These are phyloP conservation scores for Pangasius djambal DNA, from an alignment of 2,797 vertebrate species.

Conservation along the genomic window DNA sequence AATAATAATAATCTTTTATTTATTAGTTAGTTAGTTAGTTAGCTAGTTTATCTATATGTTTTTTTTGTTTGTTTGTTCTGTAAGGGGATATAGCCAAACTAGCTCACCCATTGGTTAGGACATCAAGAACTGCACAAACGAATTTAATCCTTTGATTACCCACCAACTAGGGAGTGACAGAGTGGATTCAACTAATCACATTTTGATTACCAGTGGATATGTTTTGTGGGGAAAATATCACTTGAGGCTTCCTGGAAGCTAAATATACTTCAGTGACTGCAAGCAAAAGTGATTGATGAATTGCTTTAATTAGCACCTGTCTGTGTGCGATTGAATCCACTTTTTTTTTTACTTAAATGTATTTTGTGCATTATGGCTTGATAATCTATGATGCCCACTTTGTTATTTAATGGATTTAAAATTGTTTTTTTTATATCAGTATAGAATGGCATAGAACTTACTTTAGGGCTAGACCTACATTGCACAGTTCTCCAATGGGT, in stretches of 20 bases:
- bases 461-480: neutral
- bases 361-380: neutral
- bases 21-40: too few relatives aligned
- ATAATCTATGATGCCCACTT: neutral
- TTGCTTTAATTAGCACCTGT: neutral
- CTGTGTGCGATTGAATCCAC: neutral
- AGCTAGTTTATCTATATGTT: neutral
- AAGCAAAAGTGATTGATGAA: neutral
- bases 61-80: neutral
- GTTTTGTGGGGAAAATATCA: neutral
- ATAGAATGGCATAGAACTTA: neutral
- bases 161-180: neutral
- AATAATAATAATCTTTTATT: neutral
- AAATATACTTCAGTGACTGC: neutral
- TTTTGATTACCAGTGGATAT: neutral
- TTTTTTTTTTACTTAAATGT: neutral
- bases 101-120: neutral
- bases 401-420: neutral
- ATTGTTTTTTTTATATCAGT: neutral
- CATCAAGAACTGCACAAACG: neutral
- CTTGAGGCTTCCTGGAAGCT: neutral
- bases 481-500: neutral
- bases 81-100: neutral
- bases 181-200: neutral
- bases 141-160: neutral